These are phyloP conservation scores for Gonatopus flavifemur DNA, from an alignment of 1,140 invertebrate species.

Conservation along the genomic window DNA sequence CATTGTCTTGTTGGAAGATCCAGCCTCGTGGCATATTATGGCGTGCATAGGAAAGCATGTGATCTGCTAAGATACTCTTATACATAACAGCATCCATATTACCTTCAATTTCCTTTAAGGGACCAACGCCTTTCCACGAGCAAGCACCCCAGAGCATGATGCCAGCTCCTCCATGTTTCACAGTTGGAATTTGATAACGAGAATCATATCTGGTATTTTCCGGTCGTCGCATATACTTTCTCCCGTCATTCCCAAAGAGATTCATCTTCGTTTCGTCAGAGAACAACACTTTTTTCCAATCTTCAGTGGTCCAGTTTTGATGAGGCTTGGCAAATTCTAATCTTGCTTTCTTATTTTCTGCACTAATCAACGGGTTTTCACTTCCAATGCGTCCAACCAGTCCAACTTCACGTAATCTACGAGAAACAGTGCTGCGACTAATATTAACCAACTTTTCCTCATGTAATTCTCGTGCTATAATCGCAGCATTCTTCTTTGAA, in stretches of 20 bases:
- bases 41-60: constrained; percentile 25
- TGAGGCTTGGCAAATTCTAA: constrained; percentile 16
- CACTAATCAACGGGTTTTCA: constrained; percentile 9
- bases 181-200: too few species aligned
- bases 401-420: constrained; percentile 5
- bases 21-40: constrained; percentile 31
- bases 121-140: constrained; percentile 24
- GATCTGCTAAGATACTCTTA: constrained; percentile 13
- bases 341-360: constrained; percentile 9
- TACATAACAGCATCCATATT: constrained; percentile 16
- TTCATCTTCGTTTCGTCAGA: too few species aligned
- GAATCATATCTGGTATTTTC: not conserved
- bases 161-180: not conserved
- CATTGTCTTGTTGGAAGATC: constrained; percentile 39
- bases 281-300: too few species aligned
- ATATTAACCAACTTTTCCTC: not conserved
- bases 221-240: not conserved
- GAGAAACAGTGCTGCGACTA: not conserved
- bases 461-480: not conserved
- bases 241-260: not conserved
- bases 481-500: not conserved
- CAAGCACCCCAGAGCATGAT: not conserved
- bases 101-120: constrained; percentile 33
- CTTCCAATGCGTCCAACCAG: not conserved
- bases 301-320: constrained; percentile 5